Conservation (phyloP, 2,113 vertebrate genomes). For the Elachura formosa region DNA sequence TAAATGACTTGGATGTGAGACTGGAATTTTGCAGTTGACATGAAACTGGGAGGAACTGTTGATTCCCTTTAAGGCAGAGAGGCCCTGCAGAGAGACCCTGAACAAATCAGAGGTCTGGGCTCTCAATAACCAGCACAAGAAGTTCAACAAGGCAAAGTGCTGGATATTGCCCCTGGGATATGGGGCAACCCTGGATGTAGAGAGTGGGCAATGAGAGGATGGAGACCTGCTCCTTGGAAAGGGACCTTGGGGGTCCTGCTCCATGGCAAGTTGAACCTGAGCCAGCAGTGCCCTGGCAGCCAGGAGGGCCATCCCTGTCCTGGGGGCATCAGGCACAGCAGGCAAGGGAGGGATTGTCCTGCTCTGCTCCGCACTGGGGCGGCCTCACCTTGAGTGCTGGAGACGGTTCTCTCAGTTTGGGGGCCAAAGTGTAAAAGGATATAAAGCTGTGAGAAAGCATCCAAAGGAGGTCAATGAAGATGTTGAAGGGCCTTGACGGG, state of each 20-base stretch:
- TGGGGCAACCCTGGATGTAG: not conserved
- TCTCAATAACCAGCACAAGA: not conserved
- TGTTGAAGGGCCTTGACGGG: not conserved
- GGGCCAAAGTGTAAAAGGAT: fast-evolving
- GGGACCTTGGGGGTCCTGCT: not conserved
- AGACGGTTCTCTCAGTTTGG: not conserved
- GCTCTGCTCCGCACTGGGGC: fast-evolving
- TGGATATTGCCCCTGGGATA: not conserved
- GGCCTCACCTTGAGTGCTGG: not conserved
- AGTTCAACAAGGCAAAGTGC: not conserved
- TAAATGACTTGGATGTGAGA: fast-evolving
- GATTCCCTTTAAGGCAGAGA: not conserved
- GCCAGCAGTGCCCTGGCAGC: not conserved
- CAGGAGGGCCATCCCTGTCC: not conserved
- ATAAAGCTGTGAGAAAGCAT: not conserved
- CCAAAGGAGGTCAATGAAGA: fast-evolving
- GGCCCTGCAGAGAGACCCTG: not conserved
- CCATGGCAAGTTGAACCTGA: not conserved
- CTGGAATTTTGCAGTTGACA: not conserved
- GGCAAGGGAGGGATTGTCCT: not conserved
- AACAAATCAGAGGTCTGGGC: not conserved
- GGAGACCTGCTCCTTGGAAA: not conserved
- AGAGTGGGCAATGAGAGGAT: not conserved
- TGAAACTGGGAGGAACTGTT: not conserved
- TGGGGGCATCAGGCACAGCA: not conserved